Evolutionary conservation across 1,140 invertebrate species (phyloP).

Genomic region (Cydia amplana): DNA sequence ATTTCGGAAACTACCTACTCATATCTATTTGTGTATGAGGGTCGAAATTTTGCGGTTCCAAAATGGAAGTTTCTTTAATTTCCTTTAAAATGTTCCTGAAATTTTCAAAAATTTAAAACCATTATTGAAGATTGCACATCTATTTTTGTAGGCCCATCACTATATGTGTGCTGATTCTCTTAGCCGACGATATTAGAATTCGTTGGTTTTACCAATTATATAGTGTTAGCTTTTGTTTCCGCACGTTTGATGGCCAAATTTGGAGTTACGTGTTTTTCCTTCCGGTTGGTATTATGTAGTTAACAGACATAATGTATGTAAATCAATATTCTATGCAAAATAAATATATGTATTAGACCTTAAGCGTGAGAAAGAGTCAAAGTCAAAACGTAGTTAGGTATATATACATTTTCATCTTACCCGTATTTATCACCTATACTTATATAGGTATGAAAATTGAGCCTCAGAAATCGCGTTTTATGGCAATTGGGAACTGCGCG

Average conservation of each 20-base stretch:
- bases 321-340: neutral
- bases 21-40: no score
- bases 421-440: no score
- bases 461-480: neutral
- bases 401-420: no score
- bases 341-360: neutral
- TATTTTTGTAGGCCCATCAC: neutral
- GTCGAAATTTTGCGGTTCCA: no score
- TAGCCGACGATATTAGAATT: neutral
- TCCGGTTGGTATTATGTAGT: neutral
- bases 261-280: neutral
- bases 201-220: neutral
- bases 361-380: no score
- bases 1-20: no score
- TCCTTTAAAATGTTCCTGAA: no score
- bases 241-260: neutral
- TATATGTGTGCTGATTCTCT: neutral
- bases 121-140: neutral
- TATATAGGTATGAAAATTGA: no score
- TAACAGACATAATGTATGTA: neutral
- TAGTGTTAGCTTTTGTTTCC: slow-evolving; percentile 9
- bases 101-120: no score
- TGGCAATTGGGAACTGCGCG: neutral
- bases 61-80: no score
- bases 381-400: no score